Evolutionary conservation across 2,113 vertebrate species (phyloP).

Genomic region (Perognathus longimembris): DNA sequence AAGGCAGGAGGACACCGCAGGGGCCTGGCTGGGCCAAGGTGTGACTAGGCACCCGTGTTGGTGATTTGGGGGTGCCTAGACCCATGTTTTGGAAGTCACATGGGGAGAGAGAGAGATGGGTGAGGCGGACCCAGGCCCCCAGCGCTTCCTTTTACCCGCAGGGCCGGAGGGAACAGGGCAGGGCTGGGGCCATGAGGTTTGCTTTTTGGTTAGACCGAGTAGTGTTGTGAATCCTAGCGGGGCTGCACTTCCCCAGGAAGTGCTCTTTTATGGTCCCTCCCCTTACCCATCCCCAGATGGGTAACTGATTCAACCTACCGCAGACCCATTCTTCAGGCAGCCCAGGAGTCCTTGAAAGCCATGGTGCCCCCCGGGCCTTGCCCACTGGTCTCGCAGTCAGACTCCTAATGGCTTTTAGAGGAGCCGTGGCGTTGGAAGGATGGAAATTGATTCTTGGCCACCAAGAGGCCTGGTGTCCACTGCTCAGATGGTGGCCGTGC

Average conservation of each 20-base stretch:
- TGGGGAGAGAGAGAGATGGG: background rate
- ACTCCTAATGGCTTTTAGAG: slow-evolving; percentile 50
- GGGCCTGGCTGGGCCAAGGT: no score
- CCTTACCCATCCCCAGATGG: background rate
- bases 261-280: fast-evolving
- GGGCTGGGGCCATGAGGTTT: background rate
- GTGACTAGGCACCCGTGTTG: fast-evolving
- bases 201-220: no score
- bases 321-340: background rate
- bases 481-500: slow-evolving; percentile 70
- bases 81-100: fast-evolving
- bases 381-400: slow-evolving; percentile 52
- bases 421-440: slow-evolving; percentile 57
- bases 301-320: fast-evolving
- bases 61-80: fast-evolving
- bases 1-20: no score
- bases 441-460: slow-evolving; percentile 62
- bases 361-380: background rate
- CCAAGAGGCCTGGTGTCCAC: slow-evolving; percentile 66
- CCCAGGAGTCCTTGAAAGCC: background rate
- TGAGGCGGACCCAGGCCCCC: background rate
- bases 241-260: background rate
- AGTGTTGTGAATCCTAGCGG: background rate
- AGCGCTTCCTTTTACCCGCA: fast-evolving
- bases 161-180: background rate